Evolutionary conservation across 2,797 vertebrate genomes (phyloP).

Genomic region (Coluber constrictor): DNA sequence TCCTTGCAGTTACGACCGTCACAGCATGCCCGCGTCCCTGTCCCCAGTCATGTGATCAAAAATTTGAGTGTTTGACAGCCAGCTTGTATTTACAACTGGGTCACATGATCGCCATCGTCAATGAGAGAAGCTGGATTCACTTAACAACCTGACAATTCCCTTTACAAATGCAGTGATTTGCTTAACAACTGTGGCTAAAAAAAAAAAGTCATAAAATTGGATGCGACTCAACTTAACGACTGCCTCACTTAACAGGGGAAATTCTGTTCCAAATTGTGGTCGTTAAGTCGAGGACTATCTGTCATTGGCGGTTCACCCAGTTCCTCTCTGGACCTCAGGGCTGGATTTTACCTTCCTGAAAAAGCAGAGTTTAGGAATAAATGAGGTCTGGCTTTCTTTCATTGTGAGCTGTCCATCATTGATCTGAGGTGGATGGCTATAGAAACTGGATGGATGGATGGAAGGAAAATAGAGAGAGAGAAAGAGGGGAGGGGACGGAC

Average conservation of each 20-base stretch:
- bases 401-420: neutral
- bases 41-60: neutral
- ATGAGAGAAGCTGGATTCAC: neutral
- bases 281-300: too few species aligned
- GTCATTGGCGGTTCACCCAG: too few species aligned
- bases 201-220: neutral
- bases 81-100: neutral
- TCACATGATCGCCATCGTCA: neutral
- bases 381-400: neutral
- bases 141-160: neutral
- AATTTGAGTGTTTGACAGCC: neutral
- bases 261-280: too few species aligned
- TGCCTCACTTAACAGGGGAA: neutral
- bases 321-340: rapidly evolving
- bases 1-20: neutral
- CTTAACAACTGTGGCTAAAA: too few species aligned
- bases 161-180: neutral
- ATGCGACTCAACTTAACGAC: neutral
- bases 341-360: neutral
- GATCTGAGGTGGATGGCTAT: neutral
- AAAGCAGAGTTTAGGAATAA: neutral
- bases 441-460: neutral
- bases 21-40: neutral
- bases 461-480: too few species aligned
- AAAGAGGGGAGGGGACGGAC: too few species aligned